These are phyloP conservation scores for Elysia chlorotica DNA, from an alignment of 1,140 invertebrate species.

Conservation along the genomic window DNA sequence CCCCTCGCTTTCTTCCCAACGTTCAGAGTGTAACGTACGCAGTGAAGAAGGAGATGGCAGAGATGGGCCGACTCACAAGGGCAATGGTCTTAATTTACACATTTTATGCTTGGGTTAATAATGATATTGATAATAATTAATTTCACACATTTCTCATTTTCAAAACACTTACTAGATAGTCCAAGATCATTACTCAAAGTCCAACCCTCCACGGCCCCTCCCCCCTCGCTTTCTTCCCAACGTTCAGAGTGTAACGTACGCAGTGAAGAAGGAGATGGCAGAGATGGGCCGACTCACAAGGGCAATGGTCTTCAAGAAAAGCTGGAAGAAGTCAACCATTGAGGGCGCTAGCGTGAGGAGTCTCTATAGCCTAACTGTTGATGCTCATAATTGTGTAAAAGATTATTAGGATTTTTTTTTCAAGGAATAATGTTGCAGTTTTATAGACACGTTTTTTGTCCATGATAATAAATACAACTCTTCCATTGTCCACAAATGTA, in stretches of 20 bases:
- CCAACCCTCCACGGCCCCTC: too few species aligned
- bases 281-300: constrained; percentile 14
- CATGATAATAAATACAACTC: too few species aligned
- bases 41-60: constrained; percentile 16
- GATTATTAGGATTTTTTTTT: background rate
- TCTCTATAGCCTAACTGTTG: background rate
- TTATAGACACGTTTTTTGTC: too few species aligned
- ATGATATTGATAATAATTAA: too few species aligned
- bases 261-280: constrained; percentile 15
- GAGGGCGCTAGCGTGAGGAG: background rate
- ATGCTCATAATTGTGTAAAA: background rate
- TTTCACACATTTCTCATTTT: too few species aligned
- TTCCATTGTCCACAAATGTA: too few species aligned
- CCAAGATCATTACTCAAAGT: too few species aligned
- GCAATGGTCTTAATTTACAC: constrained; percentile 18
- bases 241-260: constrained; percentile 2
- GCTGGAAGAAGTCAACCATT: constrained; percentile 15
- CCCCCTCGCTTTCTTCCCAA: too few species aligned
- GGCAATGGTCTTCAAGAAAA: constrained; percentile 7
- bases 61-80: constrained; percentile 11
- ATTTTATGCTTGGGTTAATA: too few species aligned
- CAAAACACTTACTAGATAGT: too few species aligned
- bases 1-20: too few species aligned
- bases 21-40: constrained; percentile 4
- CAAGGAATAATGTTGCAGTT: too few species aligned